These are phyloP conservation scores for Coilia nasus DNA, from an alignment of 2,797 vertebrate species.

Conservation along the genomic window DNA sequence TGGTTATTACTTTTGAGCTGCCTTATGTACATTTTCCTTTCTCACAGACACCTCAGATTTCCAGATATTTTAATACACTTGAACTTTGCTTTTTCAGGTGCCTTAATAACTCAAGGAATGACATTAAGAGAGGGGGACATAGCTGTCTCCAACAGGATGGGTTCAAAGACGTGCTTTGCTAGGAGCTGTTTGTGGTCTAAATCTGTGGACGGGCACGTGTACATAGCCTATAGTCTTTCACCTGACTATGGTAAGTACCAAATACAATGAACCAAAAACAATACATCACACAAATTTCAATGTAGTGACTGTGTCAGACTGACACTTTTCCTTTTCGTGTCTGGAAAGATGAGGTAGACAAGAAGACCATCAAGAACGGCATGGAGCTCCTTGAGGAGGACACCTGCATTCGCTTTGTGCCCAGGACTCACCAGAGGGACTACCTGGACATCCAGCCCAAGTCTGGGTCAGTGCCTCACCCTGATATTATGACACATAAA, in stretches of 20 bases:
- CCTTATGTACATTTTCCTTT: background rate
- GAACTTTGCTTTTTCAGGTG: conserved; percentile 53
- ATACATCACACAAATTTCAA: background rate
- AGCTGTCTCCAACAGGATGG: conserved; percentile 73
- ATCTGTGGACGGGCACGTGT: conserved; percentile 82
- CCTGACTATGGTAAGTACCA: conserved; percentile 73
- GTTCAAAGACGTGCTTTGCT: conserved; percentile 77
- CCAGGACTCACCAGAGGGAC: conserved; percentile 75
- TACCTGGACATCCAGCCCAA: conserved; percentile 77
- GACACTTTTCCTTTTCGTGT: conserved; percentile 10
- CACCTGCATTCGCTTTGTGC: conserved; percentile 77
- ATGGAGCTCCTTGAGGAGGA: conserved; percentile 75
- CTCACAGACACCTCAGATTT: background rate
- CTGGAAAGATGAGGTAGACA: conserved; percentile 67
- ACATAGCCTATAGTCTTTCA: conserved; percentile 78
- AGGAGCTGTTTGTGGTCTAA: conserved; percentile 81
- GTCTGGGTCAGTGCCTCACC: conserved; percentile 68
- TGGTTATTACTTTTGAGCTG: background rate
- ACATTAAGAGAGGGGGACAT: conserved; percentile 83
- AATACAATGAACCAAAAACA: background rate
- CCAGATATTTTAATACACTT: background rate
- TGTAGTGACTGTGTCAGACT: background rate
- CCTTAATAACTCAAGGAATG: conserved; percentile 63
- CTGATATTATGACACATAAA: conserved; percentile 21
- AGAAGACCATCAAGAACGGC: conserved; percentile 66